phyloP scores from a whole-genome alignment of 2,888 invertebrate genomes.

The Apotomis betuletana region DNA sequence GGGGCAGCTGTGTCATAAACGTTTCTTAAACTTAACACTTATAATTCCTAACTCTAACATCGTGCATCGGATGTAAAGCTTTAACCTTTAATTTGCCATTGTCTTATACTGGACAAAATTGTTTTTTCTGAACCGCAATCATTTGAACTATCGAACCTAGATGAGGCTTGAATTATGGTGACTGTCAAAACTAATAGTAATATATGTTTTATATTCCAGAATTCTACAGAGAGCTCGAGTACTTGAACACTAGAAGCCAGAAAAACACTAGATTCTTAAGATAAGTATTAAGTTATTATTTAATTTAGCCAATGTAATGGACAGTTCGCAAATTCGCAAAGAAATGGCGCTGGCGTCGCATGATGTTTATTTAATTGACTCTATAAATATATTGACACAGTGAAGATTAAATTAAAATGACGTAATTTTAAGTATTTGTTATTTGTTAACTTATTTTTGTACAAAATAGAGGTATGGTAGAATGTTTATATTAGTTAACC shows the following conservation, averaged over 20 bases:
- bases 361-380: constrained; percentile 16
- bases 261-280: neutral
- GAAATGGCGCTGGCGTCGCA: constrained; percentile 31
- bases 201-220: constrained; percentile 17
- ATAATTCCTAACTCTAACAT: too few relatives aligned
- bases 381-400: neutral
- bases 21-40: too few relatives aligned
- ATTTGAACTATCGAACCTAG: too few relatives aligned
- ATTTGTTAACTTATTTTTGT: constrained; percentile 18
- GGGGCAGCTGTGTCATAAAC: too few relatives aligned
- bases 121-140: too few relatives aligned
- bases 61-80: too few relatives aligned
- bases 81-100: too few relatives aligned
- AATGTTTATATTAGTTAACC: constrained; percentile 12
- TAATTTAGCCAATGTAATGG: constrained; percentile 3
- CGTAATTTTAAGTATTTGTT: constrained; percentile 21
- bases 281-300: constrained; percentile 23
- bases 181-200: neutral
- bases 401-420: constrained; percentile 1
- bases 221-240: constrained; percentile 21
- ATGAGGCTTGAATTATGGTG: too few relatives aligned
- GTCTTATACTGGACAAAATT: too few relatives aligned
- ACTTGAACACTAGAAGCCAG: constrained; percentile 9
- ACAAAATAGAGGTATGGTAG: neutral
- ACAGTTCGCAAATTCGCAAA: constrained; percentile 7